Base-by-base conservation (phyloP, 2,113 vertebrate genomes). In the Pycnonotus jocosus region DNA sequence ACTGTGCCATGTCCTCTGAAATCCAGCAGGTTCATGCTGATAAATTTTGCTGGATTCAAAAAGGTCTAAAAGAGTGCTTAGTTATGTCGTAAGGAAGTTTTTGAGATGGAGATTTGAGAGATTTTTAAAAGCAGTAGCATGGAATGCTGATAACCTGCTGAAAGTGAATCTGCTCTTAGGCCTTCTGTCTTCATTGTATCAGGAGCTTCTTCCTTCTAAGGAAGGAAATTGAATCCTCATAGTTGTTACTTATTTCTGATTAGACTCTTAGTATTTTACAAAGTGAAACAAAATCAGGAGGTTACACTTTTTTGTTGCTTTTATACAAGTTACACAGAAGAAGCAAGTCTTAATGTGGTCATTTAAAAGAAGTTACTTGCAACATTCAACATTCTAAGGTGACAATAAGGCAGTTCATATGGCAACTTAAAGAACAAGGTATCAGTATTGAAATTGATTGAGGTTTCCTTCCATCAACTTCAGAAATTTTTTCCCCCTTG, bases 311-410 rank as follows among this genome's bases (percentile, higher is more conserved):
- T 51, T 83, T 51, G 20, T 79, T 95, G 87, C 35, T 35, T 64
- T 78, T 47, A 4, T n/a, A 10, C 18, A 62, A 87, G 14, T 81
- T 50, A 21, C 12, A 20, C 13, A 47, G 45, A 61, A 77, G 28
- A 12, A 66, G 23, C 47, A 30, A 27, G 35, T 73, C 19, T 53
- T 93, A 24, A 24, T 0, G 13, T 72, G 28, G 35, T 45, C 27
- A 37, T 50, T 66, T 76, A 28, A 86, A 78, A 85, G 21, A 58
- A 83, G 22, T 77, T 50, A 37, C 27, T 60, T 58, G 27, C 13
- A 86, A 8, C 4, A 2, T 38, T 68, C 19, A 30, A 24, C 0
- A 0, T 35, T 68, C 31, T 25, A 21, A 64, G 24, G 70, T 64
- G 28, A 91, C 51, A 54, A 19, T 57, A 53, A 50, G 24, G 23